phyloP scores from a whole-genome alignment of 2,888 invertebrate genomes.

The Cylloceria caligata region DNA sequence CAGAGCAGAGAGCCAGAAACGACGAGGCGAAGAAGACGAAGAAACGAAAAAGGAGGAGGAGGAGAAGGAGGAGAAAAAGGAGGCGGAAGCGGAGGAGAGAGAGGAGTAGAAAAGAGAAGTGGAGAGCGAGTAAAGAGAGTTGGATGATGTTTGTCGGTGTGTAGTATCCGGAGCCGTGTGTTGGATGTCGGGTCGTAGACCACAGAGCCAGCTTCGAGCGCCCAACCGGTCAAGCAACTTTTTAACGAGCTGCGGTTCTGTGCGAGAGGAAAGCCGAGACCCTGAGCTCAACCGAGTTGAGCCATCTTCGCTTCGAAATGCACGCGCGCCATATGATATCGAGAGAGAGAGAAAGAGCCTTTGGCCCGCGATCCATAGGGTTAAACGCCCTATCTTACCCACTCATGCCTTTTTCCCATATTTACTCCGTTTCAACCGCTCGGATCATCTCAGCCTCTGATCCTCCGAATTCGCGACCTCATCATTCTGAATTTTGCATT shows the following conservation, averaged over 20 bases:
- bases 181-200: conserved; percentile 83
- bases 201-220: conserved; percentile 81
- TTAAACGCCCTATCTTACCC: conserved; percentile 63
- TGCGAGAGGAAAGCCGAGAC: conserved; percentile 78
- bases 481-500: conserved; percentile 32
- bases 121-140: conserved; percentile 60
- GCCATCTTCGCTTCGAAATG: conserved; percentile 83
- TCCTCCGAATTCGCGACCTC: conserved; percentile 37
- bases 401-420: conserved; percentile 20
- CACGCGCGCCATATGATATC: conserved; percentile 81
- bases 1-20: conserved; percentile 55
- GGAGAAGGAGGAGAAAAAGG: conserved; percentile 26
- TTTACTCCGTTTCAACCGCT: conserved; percentile 39
- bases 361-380: conserved; percentile 67
- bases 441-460: conserved; percentile 33
- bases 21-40: conserved; percentile 59
- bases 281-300: conserved; percentile 79
- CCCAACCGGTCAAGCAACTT: conserved; percentile 84
- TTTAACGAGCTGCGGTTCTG: conserved; percentile 82
- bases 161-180: conserved; percentile 73
- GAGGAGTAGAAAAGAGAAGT: conserved; percentile 30
- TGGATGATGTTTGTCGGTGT: conserved; percentile 78
- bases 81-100: conserved; percentile 27
- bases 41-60: conserved; percentile 25
- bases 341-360: conserved; percentile 57